These are phyloP conservation scores for Ondatra zibethicus DNA, from an alignment of 2,113 vertebrate species.

Conservation along the genomic window DNA sequence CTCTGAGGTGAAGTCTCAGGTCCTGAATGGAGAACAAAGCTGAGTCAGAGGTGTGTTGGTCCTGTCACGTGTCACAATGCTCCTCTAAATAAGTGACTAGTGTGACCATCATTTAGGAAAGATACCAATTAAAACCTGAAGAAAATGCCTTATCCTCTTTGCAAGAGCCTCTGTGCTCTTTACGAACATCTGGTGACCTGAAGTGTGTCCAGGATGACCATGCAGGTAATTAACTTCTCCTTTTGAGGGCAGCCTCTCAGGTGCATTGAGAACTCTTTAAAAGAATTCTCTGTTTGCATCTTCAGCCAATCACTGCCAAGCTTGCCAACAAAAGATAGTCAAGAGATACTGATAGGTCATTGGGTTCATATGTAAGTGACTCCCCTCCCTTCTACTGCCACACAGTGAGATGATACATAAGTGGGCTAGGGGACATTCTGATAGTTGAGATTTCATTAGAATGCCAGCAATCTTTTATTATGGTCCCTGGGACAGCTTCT, in stretches of 20 bases:
- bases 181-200: too few species aligned
- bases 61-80: accelerated
- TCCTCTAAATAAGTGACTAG: neutral
- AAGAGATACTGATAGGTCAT: neutral
- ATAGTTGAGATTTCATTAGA: neutral
- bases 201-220: neutral
- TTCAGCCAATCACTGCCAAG: too few species aligned
- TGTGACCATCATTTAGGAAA: neutral
- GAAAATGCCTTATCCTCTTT: neutral
- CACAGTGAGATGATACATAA: accelerated
- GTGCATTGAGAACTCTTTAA: neutral
- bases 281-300: neutral
- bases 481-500: neutral
- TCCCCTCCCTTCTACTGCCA: accelerated
- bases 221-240: neutral
- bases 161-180: neutral
- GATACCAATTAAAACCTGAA: neutral
- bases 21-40: neutral
- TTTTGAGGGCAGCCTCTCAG: neutral
- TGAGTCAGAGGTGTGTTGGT: neutral
- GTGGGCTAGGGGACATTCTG: neutral
- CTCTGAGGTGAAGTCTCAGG: neutral
- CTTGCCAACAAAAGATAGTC: neutral
- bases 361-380: neutral
- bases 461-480: neutral